phyloP scores from a whole-genome alignment of 2,113 vertebrate species.

The Probosciger aterrimus region DNA sequence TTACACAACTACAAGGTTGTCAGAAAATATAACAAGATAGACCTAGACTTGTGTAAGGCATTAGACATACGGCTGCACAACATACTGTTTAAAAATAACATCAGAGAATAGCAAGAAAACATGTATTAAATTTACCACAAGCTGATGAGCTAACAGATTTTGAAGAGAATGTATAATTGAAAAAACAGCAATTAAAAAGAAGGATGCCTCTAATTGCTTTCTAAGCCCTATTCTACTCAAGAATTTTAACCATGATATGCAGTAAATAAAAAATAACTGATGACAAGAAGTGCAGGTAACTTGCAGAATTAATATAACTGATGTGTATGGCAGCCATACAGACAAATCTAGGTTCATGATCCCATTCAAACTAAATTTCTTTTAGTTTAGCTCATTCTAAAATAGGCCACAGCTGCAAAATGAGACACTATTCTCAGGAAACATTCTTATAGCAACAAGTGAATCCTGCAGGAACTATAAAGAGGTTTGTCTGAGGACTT shows the following conservation, averaged over 20 bases:
- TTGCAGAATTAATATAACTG: neutral
- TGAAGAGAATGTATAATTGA: neutral
- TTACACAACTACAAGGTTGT: neutral
- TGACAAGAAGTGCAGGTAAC: neutral
- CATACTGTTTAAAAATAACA: conserved; percentile 6
- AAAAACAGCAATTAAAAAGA: conserved; percentile 30
- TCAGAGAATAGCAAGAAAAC: neutral
- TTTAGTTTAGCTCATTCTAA: neutral
- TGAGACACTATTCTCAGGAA: neutral
- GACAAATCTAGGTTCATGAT: neutral
- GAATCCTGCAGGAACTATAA: neutral
- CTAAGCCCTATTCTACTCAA: neutral
- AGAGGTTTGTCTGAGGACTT: neutral
- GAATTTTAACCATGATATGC: neutral
- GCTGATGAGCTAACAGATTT: neutral
- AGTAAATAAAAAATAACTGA: neutral
- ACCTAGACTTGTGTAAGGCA: neutral
- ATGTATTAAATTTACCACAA: neutral
- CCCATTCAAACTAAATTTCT: neutral
- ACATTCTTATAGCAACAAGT: neutral
- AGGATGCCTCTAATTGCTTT: neutral
- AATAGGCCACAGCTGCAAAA: neutral
- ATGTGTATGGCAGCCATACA: neutral
- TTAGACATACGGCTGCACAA: neutral
- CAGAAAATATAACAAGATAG: neutral